Base-by-base conservation (phyloP, 2,888 invertebrate species). In the Drosophila histrio region DNA sequence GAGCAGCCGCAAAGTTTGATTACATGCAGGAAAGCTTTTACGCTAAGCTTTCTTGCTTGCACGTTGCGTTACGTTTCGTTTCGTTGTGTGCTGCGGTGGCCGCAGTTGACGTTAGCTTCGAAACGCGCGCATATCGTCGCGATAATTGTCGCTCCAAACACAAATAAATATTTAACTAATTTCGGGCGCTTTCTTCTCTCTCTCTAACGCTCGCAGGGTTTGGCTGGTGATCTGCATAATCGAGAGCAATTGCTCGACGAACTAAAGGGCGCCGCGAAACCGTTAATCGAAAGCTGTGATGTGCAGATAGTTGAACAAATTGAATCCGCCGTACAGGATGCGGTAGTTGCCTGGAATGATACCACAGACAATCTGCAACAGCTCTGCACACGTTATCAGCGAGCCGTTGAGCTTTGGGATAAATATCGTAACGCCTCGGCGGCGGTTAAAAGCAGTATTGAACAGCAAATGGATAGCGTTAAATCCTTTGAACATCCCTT, bases 341-440 rank as follows among this genome's bases (percentile, higher is more conserved):
- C 96, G 13, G 95, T 95, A 11, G 94, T 94, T 3, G 95, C 96
- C 34, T 97, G 96, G 93, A 94, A 95, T 83, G 95, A 95, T 86
- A 96, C 96, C n/a, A 94, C 95, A 90, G 93, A 94, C 77, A 95
- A 96, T 90, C 93, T 97, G 74, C 94, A 94, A 76, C 95, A 95
- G 79, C 93, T 97, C 77, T 96, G 96, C 91, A 94, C 91, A 81
- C 93, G 95, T 83, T 97, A 97, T 92, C 95, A 96, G 90, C 94
- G 95, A 89, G 97, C 96, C 3, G 96, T 96, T 58, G 94, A 95
- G 47, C 93, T 97, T 63, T 97, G 97, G 97, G 93, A 95, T 88
- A 94, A 95, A 66, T 97, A 97, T 92, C 94, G 95, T 34, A 96
- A 96, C 90, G 95, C 96, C 7, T 95, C 95, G 58, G 95, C 95